These are phyloP conservation scores for Colistium nudipinnis DNA, from an alignment of 2,113 vertebrate genomes.

Conservation along the genomic window DNA sequence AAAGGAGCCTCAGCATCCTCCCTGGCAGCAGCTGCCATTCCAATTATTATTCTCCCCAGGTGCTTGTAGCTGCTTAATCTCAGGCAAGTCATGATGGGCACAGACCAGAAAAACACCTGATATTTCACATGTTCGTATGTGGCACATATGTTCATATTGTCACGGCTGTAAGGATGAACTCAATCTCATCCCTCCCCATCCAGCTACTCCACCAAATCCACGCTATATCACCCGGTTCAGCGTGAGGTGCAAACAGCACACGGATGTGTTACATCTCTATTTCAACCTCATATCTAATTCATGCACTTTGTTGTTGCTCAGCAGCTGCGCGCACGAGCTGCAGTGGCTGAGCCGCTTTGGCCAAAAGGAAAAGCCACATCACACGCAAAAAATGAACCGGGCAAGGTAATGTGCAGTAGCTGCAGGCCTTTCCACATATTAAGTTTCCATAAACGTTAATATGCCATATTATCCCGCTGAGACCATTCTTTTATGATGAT, in stretches of 20 bases:
- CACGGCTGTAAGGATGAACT: no score
- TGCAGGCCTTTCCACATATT: conserved; percentile 39
- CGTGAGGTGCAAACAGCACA: conserved; percentile 42
- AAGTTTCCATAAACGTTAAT: conserved; percentile 70
- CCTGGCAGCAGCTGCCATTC: background rate
- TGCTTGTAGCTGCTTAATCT: background rate
- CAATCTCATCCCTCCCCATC: no score
- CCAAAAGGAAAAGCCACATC: conserved; percentile 12
- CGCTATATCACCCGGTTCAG: no score
- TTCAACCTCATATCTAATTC: conserved; percentile 74
- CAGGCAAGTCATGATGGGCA: no score
- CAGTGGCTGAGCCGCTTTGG: no score
- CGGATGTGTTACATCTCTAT: conserved; percentile 49
- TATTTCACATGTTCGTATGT: no score
- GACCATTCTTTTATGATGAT: conserved; percentile 55
- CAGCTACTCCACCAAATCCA: no score
- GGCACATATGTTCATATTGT: no score
- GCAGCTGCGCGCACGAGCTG: conserved; percentile 17
- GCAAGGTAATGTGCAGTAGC: conserved; percentile 52
- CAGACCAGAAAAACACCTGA: no score
- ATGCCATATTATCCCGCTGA: conserved; percentile 53
- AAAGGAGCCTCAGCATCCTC: background rate
- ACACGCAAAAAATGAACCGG: conserved; percentile 29
- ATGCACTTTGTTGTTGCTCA: conserved; percentile 63
- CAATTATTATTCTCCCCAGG: background rate